Evolutionary conservation across 2,113 vertebrate genomes (phyloP).

Genomic region (Monopterus albus): DNA sequence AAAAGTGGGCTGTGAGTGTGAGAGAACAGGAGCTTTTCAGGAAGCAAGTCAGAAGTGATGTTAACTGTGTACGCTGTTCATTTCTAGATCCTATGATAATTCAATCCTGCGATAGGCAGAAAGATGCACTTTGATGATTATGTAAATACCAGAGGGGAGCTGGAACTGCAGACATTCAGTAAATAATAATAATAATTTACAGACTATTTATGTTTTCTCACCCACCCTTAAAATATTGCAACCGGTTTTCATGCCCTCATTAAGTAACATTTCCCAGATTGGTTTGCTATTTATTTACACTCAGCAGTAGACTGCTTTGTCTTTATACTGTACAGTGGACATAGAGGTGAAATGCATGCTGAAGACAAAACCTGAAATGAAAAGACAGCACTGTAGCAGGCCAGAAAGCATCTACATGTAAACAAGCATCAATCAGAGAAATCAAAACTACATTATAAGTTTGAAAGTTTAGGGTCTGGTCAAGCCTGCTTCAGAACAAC

Average conservation of each 20-base stretch:
- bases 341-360: conserved; percentile 58
- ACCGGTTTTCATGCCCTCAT: conserved; percentile 44
- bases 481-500: conserved; percentile 73
- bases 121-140: conserved; percentile 75
- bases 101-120: conserved; percentile 79
- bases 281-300: conserved; percentile 65
- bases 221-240: conserved; percentile 39
- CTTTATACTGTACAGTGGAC: conserved; percentile 52
- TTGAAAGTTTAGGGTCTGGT: conserved; percentile 36
- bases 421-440: conserved; percentile 63
- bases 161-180: conserved; percentile 80
- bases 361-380: conserved; percentile 31
- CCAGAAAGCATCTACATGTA: conserved; percentile 51
- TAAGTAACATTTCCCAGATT: conserved; percentile 13
- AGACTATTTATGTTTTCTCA: conserved; percentile 81
- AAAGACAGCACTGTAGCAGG: conserved; percentile 35
- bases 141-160: conserved; percentile 78
- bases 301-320: conserved; percentile 22
- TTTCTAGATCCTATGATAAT: conserved; percentile 82
- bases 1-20: conserved; percentile 82
- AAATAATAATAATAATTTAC: conserved; percentile 81
- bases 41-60: conserved; percentile 67
- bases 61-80: conserved; percentile 78
- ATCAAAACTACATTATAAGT: conserved; percentile 28
- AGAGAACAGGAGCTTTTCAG: conserved; percentile 79